A percentile compares a stretch with the other conserved stretches of the same genome.
These are phyloP conservation scores for Archaeoteleia sp. DNA, from an alignment of 2,888 invertebrate genomes.

Conservation along the genomic window DNA sequence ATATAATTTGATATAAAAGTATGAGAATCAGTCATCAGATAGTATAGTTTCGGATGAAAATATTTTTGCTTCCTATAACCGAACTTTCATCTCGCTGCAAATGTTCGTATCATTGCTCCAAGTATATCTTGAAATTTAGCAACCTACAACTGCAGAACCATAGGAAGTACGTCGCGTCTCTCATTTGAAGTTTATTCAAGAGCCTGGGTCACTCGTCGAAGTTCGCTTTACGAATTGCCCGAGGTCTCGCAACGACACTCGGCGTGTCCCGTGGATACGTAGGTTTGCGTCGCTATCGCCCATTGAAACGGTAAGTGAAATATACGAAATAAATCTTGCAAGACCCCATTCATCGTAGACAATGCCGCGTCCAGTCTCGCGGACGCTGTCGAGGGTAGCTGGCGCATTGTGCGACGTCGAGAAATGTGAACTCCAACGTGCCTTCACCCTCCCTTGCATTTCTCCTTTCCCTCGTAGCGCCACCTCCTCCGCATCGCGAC, in stretches of 20 bases:
- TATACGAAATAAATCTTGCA: slow-evolving; percentile 76
- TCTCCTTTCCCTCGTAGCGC: slow-evolving; percentile 57
- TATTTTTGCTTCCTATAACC: too few species aligned
- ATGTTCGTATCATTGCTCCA: too few species aligned
- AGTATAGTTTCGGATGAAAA: too few species aligned
- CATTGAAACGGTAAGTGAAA: slow-evolving; percentile 75
- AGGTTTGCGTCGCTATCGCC: slow-evolving; percentile 70
- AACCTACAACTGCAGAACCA: slow-evolving; percentile 5
- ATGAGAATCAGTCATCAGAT: too few species aligned
- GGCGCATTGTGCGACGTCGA: slow-evolving; percentile 70
- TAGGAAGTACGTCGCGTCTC: slow-evolving; percentile 34
- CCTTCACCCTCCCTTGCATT: slow-evolving; percentile 59
- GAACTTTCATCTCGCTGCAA: too few species aligned
- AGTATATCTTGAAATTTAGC: background rate
- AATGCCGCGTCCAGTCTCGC: slow-evolving; percentile 73
- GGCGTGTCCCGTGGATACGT: slow-evolving; percentile 61
- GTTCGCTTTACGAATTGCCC: slow-evolving; percentile 52
- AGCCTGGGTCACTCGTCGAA: slow-evolving; percentile 52
- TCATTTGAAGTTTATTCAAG: slow-evolving; percentile 45
- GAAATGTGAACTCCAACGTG: slow-evolving; percentile 65
- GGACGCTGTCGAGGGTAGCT: slow-evolving; percentile 68
- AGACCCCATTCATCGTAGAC: slow-evolving; percentile 73
- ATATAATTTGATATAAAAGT: too few species aligned
- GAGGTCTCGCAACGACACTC: slow-evolving; percentile 59
- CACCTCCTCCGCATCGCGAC: slow-evolving; percentile 49